These are phyloP conservation scores for Engraulis encrasicolus DNA, from an alignment of 2,113 vertebrate species.

Conservation along the genomic window DNA sequence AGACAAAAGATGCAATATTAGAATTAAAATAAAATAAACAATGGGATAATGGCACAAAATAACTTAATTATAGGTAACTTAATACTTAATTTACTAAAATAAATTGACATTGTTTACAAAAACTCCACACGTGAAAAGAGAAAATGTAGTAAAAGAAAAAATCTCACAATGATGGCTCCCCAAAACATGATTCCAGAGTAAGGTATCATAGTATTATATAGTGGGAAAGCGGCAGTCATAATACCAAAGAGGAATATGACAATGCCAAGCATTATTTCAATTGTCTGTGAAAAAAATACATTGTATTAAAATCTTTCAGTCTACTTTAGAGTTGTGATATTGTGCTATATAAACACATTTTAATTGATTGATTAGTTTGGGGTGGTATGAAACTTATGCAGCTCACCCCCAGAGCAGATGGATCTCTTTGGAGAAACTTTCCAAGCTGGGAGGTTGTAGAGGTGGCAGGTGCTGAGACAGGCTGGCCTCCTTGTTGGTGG, in stretches of 20 bases:
- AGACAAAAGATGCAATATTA: background rate
- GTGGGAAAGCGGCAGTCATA: background rate
- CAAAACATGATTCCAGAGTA: slow-evolving; percentile 27
- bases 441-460: background rate
- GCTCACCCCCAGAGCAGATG: slow-evolving; percentile 45
- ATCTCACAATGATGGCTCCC: slow-evolving; percentile 41
- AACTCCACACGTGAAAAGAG: too few species aligned
- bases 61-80: too few species aligned
- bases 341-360: too few species aligned
- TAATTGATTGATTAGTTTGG: too few species aligned
- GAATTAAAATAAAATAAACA: background rate
- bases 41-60: background rate
- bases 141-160: background rate
- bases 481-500: background rate
- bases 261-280: slow-evolving; percentile 41
- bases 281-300: slow-evolving; percentile 22
- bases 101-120: too few species aligned
- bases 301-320: background rate
- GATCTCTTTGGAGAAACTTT: slow-evolving; percentile 35
- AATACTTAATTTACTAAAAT: too few species aligned
- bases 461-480: background rate
- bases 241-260: slow-evolving; percentile 32
- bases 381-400: too few species aligned
- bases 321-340: too few species aligned
- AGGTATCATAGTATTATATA: background rate